Evolutionary conservation across 2,113 vertebrate species (phyloP).

Genomic region (Petroica traversi): DNA sequence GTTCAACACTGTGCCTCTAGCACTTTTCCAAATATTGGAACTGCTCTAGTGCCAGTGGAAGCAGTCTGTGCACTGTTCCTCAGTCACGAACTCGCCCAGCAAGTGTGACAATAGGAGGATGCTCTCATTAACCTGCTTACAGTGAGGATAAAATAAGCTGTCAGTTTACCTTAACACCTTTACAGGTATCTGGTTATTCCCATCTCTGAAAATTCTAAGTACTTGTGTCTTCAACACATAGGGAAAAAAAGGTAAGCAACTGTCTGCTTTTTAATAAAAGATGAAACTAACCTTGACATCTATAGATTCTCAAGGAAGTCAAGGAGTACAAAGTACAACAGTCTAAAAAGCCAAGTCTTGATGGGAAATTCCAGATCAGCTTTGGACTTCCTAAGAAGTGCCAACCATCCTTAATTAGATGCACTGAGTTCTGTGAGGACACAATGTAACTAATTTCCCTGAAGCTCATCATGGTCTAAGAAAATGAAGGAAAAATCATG

Average conservation of each 20-base stretch:
- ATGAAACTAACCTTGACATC: neutral
- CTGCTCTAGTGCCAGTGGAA: neutral
- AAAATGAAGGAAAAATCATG: neutral
- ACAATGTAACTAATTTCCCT: neutral
- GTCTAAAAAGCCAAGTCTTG: neutral
- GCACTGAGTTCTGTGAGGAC: neutral
- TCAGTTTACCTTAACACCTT: neutral
- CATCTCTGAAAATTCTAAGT: neutral
- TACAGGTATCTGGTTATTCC: neutral
- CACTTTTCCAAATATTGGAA: fast-evolving
- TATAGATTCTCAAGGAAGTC: neutral
- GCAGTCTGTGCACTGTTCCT: neutral
- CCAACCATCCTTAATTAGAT: neutral
- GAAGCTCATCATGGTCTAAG: neutral
- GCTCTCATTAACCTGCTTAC: neutral
- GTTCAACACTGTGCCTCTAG: neutral
- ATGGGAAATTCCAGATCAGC: neutral
- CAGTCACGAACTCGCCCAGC: neutral
- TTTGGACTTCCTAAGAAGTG: neutral
- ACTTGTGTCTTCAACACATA: neutral
- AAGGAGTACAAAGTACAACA: neutral
- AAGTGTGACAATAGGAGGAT: neutral
- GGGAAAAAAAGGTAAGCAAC: neutral
- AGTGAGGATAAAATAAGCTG: neutral
- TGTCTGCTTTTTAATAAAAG: neutral